Percentiles rank a stretch among this genome's conserved stretches.
Conservation (phyloP, 2,888 invertebrate genomes). For the Apamea crenata region DNA sequence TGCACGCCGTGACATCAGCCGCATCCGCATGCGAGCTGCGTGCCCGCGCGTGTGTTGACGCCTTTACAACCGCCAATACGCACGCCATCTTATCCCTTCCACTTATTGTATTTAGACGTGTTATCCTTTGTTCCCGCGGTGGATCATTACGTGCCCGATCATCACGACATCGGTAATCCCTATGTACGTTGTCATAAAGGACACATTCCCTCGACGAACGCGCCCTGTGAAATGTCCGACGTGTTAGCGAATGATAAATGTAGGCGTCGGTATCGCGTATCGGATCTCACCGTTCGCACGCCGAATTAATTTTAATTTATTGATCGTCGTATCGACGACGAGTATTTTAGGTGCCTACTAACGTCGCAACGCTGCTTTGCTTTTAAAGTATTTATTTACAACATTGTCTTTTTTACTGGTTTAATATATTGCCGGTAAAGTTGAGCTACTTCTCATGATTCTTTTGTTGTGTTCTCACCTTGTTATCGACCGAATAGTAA, state of each 20-base stretch:
- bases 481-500: constrained; percentile 55
- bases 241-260: constrained; percentile 91
- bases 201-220: constrained; percentile 80
- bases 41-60: constrained; percentile 79
- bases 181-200: constrained; percentile 80
- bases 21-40: constrained; percentile 84
- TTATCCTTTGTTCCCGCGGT: constrained; percentile 86
- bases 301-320: constrained; percentile 91
- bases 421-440: constrained; percentile 69
- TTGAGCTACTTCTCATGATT: constrained; percentile 64
- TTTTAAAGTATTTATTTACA: constrained; percentile 83
- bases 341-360: constrained; percentile 89
- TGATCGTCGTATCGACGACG: constrained; percentile 89
- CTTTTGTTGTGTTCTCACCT: constrained; percentile 57
- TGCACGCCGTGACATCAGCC: constrained; percentile 82
- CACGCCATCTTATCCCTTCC: constrained; percentile 86
- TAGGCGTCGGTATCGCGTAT: constrained; percentile 90
- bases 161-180: constrained; percentile 77
- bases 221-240: constrained; percentile 88
- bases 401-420: constrained; percentile 70
- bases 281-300: constrained; percentile 90
- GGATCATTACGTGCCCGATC: constrained; percentile 85
- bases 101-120: constrained; percentile 85
- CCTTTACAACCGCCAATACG: constrained; percentile 77
- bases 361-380: constrained; percentile 81